Evolutionary conservation across 2,888 invertebrate genomes (phyloP).

Genomic region (Troglohyphantes excavatus): DNA sequence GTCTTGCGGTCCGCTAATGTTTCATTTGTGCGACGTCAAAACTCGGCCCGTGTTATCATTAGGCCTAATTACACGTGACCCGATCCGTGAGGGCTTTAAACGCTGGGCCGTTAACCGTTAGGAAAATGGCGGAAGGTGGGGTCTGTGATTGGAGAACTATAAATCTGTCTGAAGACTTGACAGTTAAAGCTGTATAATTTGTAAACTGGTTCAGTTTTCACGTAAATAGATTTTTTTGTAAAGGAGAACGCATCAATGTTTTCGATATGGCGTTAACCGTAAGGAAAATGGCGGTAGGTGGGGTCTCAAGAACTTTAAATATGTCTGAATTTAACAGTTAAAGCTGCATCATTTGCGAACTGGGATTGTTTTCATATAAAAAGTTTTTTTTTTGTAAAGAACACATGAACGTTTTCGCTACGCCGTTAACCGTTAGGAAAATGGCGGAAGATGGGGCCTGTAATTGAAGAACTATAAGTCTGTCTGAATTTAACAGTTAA

Average conservation of each 20-base stretch:
- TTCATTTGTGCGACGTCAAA: conserved; percentile 71
- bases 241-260: too few species aligned
- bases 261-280: too few species aligned
- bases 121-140: conserved; percentile 18
- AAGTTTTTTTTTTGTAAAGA: too few species aligned
- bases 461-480: conserved; percentile 37
- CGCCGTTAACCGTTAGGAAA: conserved; percentile 5
- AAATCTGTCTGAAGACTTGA: not conserved
- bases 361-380: too few species aligned
- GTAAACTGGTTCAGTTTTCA: too few species aligned
- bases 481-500: not conserved
- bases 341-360: too few species aligned
- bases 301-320: conserved; percentile 35
- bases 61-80: conserved; percentile 58
- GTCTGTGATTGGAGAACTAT: conserved; percentile 37
- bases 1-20: conserved; percentile 69
- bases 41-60: conserved; percentile 57
- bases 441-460: conserved; percentile 11
- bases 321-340: not conserved
- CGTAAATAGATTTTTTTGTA: too few species aligned
- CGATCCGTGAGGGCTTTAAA: conserved; percentile 13
- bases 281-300: conserved; percentile 4
- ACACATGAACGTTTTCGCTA: too few species aligned
- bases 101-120: not conserved
- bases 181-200: not conserved